These are phyloP conservation scores for Cynoglossus semilaevis DNA, from an alignment of 2,113 vertebrate genomes.

Conservation along the genomic window DNA sequence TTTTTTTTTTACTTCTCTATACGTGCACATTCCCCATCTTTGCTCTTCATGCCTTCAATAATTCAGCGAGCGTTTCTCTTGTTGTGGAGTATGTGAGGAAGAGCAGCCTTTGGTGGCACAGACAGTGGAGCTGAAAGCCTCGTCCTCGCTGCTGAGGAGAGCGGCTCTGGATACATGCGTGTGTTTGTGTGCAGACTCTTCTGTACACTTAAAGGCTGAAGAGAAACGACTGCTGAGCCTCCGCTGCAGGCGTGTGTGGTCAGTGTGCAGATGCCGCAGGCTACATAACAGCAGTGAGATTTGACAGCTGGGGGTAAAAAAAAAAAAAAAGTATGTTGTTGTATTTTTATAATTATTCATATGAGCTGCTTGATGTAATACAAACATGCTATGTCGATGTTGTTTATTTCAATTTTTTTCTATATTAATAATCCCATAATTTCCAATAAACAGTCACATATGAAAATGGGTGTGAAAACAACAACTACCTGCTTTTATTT, in stretches of 20 bases:
- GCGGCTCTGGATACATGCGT: not conserved
- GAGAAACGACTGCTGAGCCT: not conserved
- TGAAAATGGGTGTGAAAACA: too few species aligned
- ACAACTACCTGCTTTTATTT: too few species aligned
- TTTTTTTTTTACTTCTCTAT: conserved; percentile 4
- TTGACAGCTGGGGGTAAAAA: not conserved
- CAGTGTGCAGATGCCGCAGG: not conserved
- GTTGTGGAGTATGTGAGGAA: conserved; percentile 24
- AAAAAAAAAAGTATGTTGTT: not conserved
- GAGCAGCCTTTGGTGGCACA: conserved; percentile 27
- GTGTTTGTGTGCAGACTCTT: not conserved
- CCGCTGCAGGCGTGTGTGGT: conserved; percentile 5
- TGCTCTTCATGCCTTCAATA: conserved; percentile 49
- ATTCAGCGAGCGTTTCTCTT: conserved; percentile 57
- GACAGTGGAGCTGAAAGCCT: conserved; percentile 14
- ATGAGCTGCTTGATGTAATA: too few species aligned
- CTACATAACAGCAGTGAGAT: too few species aligned
- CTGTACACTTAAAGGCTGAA: not conserved
- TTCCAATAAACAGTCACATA: too few species aligned
- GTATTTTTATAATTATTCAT: too few species aligned
- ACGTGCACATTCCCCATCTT: conserved; percentile 24
- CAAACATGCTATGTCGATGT: too few species aligned
- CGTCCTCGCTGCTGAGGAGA: conserved; percentile 19
- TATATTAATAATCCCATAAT: too few species aligned
- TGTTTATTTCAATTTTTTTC: too few species aligned